These are phyloP conservation scores for Linurgus olivaceus DNA, from an alignment of 2,797 vertebrate genomes.

Conservation along the genomic window DNA sequence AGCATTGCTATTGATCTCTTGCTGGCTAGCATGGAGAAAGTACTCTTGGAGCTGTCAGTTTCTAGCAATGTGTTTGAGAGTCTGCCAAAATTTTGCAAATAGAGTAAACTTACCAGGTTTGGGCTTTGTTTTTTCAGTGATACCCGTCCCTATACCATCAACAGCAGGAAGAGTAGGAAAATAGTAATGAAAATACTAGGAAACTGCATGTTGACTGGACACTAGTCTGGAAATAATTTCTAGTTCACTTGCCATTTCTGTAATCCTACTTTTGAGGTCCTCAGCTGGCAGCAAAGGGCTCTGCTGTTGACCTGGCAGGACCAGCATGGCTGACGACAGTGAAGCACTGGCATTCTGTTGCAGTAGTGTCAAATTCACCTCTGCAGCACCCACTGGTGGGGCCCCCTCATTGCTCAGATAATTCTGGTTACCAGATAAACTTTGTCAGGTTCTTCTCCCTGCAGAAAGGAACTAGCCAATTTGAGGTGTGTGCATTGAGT, in stretches of 20 bases:
- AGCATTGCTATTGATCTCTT: constrained; percentile 9
- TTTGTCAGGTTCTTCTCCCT: neutral
- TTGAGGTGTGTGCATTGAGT: neutral
- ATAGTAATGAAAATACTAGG: neutral
- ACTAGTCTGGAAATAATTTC: neutral
- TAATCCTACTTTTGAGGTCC: neutral
- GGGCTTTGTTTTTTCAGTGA: neutral
- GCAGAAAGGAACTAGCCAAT: neutral
- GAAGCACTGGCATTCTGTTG: neutral
- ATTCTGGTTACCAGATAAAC: neutral
- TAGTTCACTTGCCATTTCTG: neutral
- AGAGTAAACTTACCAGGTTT: neutral
- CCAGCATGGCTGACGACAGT: neutral
- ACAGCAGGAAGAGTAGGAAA: neutral
- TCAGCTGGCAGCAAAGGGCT: neutral
- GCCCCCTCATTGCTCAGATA: neutral
- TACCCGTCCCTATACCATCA: neutral
- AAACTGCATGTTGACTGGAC: neutral
- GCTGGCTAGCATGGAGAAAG: neutral
- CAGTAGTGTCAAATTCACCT: neutral
- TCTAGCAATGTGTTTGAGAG: neutral
- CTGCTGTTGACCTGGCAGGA: neutral
- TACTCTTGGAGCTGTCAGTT: neutral
- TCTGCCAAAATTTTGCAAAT: neutral
- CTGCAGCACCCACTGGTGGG: neutral